These are phyloP conservation scores for Abrostola triplasia DNA, from an alignment of 2,888 invertebrate genomes.

Conservation along the genomic window DNA sequence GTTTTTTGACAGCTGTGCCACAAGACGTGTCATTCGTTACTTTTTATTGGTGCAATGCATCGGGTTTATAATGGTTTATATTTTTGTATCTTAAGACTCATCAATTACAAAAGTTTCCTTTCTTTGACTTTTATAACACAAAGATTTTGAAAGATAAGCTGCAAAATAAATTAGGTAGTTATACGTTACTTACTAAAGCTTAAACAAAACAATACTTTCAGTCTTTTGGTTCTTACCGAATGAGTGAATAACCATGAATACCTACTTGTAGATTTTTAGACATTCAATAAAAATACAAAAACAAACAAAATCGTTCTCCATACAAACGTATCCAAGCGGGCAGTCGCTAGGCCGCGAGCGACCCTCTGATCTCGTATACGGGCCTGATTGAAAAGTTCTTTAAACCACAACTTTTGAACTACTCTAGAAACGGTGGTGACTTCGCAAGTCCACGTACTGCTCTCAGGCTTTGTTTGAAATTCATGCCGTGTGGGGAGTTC, in stretches of 20 bases:
- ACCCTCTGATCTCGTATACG: slow-evolving; percentile 71
- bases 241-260: no score
- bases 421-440: slow-evolving; percentile 47
- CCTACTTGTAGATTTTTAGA: neutral
- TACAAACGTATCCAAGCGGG: slow-evolving; percentile 37
- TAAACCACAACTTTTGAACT: slow-evolving; percentile 69
- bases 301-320: slow-evolving; percentile 45
- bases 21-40: no score
- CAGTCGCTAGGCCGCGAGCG: slow-evolving; percentile 60
- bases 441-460: slow-evolving; percentile 52
- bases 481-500: slow-evolving; percentile 40
- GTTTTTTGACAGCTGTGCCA: neutral
- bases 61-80: no score
- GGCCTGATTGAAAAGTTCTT: slow-evolving; percentile 83
- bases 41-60: no score
- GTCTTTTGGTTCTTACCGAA: no score
- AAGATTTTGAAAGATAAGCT: no score
- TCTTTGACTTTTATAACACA: no score
- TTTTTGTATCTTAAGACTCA: no score
- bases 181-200: no score
- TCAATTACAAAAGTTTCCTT: no score
- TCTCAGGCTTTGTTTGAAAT: slow-evolving; percentile 54
- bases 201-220: no score
- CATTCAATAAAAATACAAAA: neutral
- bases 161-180: no score